Evolutionary conservation across 2,113 vertebrate genomes (phyloP).

Genomic region (Oryzias curvinotus): DNA sequence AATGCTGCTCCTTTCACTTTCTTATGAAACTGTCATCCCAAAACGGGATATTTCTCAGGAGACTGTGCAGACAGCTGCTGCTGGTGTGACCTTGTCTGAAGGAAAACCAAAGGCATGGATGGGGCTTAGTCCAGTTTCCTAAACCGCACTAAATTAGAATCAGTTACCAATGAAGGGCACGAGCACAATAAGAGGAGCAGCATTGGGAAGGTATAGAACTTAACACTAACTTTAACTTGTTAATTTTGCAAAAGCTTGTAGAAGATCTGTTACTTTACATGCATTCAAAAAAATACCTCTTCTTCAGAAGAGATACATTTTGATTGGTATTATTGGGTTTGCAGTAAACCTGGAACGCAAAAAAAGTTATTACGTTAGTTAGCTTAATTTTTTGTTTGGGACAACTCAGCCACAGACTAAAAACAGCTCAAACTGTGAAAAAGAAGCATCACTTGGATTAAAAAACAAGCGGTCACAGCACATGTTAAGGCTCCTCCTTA

Average conservation of each 20-base stretch:
- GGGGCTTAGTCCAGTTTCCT: conserved; percentile 20
- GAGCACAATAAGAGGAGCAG: conserved; percentile 39
- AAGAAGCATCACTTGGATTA: conserved; percentile 8
- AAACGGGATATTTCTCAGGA: conserved; percentile 59
- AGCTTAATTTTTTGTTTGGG: not conserved
- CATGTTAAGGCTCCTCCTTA: conserved; percentile 4
- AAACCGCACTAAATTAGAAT: conserved; percentile 17
- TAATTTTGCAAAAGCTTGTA: conserved; percentile 16
- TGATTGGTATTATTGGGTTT: not conserved
- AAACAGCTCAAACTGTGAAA: conserved; percentile 2
- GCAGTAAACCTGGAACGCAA: conserved; percentile 22
- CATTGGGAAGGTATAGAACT: conserved; percentile 33
- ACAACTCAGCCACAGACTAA: not conserved
- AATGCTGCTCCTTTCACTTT: conserved; percentile 48
- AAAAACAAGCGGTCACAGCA: conserved; percentile 5
- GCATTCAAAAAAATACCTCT: conserved; percentile 26
- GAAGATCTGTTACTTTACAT: conserved; percentile 42
- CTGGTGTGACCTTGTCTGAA: conserved; percentile 59
- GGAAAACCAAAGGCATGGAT: conserved; percentile 37
- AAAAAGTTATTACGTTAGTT: conserved; percentile 32
- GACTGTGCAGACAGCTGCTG: conserved; percentile 57
- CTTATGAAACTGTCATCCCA: conserved; percentile 53
- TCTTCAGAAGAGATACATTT: not conserved
- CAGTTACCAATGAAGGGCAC: conserved; percentile 3
- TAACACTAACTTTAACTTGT: conserved; percentile 12